Conservation (phyloP, 1,140 invertebrate species). For the Plutomurus gul region DNA sequence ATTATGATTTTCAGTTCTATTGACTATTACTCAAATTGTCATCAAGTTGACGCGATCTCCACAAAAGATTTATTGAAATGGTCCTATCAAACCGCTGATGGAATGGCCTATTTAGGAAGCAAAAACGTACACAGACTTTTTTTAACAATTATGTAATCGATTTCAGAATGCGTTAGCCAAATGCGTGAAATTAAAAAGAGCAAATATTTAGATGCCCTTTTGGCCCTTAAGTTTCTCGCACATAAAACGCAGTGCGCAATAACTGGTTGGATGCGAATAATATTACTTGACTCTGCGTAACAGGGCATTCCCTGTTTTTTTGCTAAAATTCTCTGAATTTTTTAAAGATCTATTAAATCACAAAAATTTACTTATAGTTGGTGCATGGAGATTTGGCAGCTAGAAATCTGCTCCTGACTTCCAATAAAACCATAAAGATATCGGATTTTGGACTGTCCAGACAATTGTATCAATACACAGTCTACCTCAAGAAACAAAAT, state of each 20-base stretch:
- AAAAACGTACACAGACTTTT: conserved; percentile 30
- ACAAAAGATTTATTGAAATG: conserved; percentile 14
- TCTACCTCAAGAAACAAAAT: conserved; percentile 41
- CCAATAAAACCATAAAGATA: conserved; percentile 12
- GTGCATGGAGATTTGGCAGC: conserved; percentile 43
- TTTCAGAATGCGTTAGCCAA: too few relatives aligned
- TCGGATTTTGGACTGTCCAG: conserved; percentile 40
- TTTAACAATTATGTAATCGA: too few relatives aligned
- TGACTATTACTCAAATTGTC: not conserved
- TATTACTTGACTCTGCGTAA: not conserved
- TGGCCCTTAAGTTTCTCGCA: too few relatives aligned
- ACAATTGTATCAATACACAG: conserved; percentile 28
- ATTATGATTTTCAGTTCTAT: too few relatives aligned
- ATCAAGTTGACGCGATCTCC: not conserved
- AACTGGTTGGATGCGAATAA: not conserved
- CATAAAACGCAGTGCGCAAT: not conserved
- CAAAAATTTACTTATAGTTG: not conserved
- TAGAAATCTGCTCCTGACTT: conserved; percentile 22
- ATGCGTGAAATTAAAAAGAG: not conserved
- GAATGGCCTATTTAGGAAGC: conserved; percentile 31
- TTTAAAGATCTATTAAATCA: not conserved
- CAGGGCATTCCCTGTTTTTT: not conserved
- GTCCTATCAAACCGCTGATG: conserved; percentile 32
- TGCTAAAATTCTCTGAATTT: not conserved
- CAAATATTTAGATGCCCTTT: not conserved